Evolutionary conservation across 2,113 vertebrate genomes (phyloP).

Genomic region (Canis aureus): DNA sequence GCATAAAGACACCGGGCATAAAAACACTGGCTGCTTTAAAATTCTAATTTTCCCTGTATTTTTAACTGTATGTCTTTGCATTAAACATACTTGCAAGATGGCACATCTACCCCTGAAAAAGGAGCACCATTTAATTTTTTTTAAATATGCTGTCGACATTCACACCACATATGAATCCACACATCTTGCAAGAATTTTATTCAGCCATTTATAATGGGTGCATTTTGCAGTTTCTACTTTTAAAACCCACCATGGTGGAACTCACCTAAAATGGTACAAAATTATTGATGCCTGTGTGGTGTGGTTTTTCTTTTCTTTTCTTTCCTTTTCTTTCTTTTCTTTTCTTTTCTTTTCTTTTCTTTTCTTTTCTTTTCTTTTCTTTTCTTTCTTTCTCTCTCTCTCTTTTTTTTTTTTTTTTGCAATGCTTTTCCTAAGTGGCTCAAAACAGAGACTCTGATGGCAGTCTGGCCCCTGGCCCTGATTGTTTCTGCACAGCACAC

Average conservation of each 20-base stretch:
- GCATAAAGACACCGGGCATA: background rate
- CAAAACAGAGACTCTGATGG: background rate
- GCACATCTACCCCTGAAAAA: background rate
- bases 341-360: background rate
- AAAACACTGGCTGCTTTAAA: background rate
- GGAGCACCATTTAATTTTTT: background rate
- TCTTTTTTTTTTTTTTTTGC: background rate
- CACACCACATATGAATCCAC: too few relatives aligned
- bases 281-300: background rate
- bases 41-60: background rate
- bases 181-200: background rate
- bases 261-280: background rate
- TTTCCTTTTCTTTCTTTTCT: background rate
- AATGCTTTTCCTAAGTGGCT: background rate
- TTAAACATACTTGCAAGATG: background rate
- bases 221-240: background rate
- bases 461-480: accelerated
- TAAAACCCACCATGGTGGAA: background rate
- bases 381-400: too few relatives aligned
- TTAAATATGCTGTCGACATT: background rate
- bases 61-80: background rate
- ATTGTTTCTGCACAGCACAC: background rate
- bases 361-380: too few relatives aligned
- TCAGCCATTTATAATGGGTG: background rate
- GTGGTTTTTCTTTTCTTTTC: background rate